Base-by-base conservation (phyloP, 2,888 invertebrate genomes). In the Melangyna quadrimaculata region DNA sequence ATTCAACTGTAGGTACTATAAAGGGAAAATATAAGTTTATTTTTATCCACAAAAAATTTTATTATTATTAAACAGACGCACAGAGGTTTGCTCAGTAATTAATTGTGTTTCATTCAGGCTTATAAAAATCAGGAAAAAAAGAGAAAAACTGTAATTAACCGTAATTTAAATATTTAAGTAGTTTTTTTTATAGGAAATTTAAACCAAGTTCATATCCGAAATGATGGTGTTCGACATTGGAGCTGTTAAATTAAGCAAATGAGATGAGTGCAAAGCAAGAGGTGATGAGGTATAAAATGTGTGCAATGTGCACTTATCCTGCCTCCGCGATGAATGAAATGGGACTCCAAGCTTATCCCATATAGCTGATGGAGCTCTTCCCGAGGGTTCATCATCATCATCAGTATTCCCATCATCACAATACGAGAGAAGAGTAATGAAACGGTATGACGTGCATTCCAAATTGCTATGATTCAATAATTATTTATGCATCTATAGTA, bases 191-290 rank as follows among this genome's bases (percentile, higher is more conserved):
- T 75, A 67, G 79, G 61, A 84, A 84, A 72, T 80, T 84, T 75
- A 75, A 84, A 59, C 74, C 84, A 69, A 75, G 80, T 84, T 79
- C 63, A 67, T 29, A 37, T 12, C 51, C 37, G 3, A 37, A 51
- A 27, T 27, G 69, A 48, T 55, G 27, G 43, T 8, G 57, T 48
- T 35, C 32, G 35, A 65, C 35, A 57, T 65, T 74, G 67, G 67
- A 79, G 74, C 59, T 48, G 74, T 79, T 71, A 79, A 84, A 79
- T 84, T 84, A 84, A 84, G 79, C 75, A 84, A 84, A 79, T 77
- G 84, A 84, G 79, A 69, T 59, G 84, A 84, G 74, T n/a, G n/a
- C 53, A 53, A 69, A 65, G 29, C 45, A 61, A 40, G 45, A 84
- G 75, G 79, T 79, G 79, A 65, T 48, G 84, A 84, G 53, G 71